Evolutionary conservation across 2,888 invertebrate genomes (phyloP).

Genomic region (Meloe dianella): DNA sequence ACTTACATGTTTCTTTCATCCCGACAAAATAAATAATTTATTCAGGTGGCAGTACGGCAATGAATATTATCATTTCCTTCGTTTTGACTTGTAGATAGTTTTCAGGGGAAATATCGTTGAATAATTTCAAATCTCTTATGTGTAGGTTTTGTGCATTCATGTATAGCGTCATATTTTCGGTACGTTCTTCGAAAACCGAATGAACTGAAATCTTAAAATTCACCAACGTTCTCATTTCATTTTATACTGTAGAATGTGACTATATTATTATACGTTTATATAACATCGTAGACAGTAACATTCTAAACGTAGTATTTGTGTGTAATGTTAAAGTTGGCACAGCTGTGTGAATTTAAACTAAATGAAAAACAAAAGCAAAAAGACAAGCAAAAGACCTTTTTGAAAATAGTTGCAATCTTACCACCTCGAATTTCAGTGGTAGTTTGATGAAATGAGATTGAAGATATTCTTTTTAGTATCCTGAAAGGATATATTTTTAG

Average conservation of each 20-base stretch:
- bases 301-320: conserved; percentile 28
- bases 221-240: conserved; percentile 31
- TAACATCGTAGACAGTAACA: conserved; percentile 22
- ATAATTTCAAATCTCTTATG: conserved; percentile 20
- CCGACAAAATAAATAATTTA: conserved; percentile 16
- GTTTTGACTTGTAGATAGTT: conserved; percentile 17
- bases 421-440: conserved; percentile 40
- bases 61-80: conserved; percentile 14
- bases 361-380: conserved; percentile 48
- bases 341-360: conserved; percentile 42
- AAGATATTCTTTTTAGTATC: conserved; percentile 26
- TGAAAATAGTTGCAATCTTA: conserved; percentile 37
- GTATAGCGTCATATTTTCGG: conserved; percentile 44
- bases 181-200: conserved; percentile 47
- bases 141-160: conserved; percentile 19
- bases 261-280: conserved; percentile 24
- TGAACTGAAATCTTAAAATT: conserved; percentile 45
- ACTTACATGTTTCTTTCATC: no score
- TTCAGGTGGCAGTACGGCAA: conserved; percentile 16
- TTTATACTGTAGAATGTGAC: conserved; percentile 40
- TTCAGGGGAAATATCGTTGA: conserved; percentile 15
- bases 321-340: conserved; percentile 35
- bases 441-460: conserved; percentile 41
- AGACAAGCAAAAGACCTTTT: conserved; percentile 44
- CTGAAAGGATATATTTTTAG: conserved; percentile 23